Conservation (phyloP, 1,140 invertebrate genomes). For the Leguminivora glycinivorella region DNA sequence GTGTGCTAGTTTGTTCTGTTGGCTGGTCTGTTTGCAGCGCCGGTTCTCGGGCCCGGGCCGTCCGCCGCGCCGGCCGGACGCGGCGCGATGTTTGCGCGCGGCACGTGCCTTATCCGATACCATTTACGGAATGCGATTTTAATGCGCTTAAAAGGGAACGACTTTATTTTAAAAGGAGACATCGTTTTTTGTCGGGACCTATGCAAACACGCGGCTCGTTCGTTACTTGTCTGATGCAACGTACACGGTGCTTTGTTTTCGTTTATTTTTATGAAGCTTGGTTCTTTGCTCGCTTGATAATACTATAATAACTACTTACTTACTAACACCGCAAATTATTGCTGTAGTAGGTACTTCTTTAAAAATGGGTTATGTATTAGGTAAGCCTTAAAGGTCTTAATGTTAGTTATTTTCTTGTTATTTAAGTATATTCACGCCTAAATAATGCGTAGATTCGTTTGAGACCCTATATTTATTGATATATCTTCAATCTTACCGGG, state of each 20-base stretch:
- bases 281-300: conserved; percentile 5
- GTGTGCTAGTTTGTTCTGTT: conserved; percentile 19
- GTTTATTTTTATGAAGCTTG: background rate
- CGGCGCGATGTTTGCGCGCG: conserved; percentile 45
- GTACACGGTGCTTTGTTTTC: conserved; percentile 9
- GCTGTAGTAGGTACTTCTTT: no score
- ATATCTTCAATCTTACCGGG: no score
- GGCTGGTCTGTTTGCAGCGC: conserved; percentile 16
- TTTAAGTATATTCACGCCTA: no score
- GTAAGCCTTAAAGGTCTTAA: no score
- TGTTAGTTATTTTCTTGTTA: no score
- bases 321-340: no score
- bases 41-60: background rate
- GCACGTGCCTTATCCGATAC: conserved; percentile 68
- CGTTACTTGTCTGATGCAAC: conserved; percentile 31
- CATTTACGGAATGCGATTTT: conserved; percentile 66
- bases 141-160: conserved; percentile 64
- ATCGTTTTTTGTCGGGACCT: conserved; percentile 56
- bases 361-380: no score
- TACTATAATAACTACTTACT: no score
- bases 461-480: no score
- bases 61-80: conserved; percentile 24
- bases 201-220: conserved; percentile 49
- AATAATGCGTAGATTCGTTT: no score
- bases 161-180: conserved; percentile 58